These are phyloP conservation scores for Andrena chrysosceles DNA, from an alignment of 2,888 invertebrate genomes.

Conservation along the genomic window DNA sequence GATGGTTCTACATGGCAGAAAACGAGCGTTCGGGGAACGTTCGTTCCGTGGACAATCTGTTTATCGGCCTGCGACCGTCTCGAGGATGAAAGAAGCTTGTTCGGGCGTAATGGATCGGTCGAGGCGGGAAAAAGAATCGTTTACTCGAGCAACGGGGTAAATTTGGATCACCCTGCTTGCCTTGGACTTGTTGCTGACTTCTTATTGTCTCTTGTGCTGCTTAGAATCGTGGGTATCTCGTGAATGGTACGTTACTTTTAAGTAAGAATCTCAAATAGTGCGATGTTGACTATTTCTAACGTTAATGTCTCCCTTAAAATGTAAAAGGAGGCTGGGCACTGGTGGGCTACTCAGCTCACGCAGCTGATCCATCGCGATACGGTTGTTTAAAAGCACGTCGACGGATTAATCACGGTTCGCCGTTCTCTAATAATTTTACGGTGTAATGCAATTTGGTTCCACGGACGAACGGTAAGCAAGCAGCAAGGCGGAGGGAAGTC, in stretches of 20 bases:
- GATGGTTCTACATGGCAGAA: slow-evolving; percentile 32
- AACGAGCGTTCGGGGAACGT: slow-evolving; percentile 67
- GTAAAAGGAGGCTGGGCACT: too few relatives aligned
- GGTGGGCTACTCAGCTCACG: not conserved
- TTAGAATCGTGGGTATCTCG: not conserved
- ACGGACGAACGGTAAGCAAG: slow-evolving; percentile 60
- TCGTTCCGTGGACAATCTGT: slow-evolving; percentile 69
- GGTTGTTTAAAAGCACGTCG: slow-evolving; percentile 8
- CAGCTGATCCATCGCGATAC: not conserved
- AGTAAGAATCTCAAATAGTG: too few relatives aligned
- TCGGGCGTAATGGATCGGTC: not conserved
- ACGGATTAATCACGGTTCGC: slow-evolving; percentile 53
- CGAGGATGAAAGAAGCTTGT: slow-evolving; percentile 60
- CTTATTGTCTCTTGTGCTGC: too few relatives aligned
- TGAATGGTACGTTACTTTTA: not conserved
- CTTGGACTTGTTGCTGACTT: too few relatives aligned
- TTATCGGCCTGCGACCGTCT: slow-evolving; percentile 49
- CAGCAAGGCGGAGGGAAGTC: slow-evolving; percentile 69
- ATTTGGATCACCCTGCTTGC: slow-evolving; percentile 57
- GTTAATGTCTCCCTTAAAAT: too few relatives aligned
- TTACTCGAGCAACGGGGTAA: slow-evolving; percentile 45
- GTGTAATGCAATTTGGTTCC: slow-evolving; percentile 75
- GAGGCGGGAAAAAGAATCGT: slow-evolving; percentile 15
- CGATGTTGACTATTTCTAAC: too few relatives aligned
- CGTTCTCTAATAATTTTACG: slow-evolving; percentile 72